Base-by-base conservation (phyloP, 2,113 vertebrate genomes). In the Macquaria ambigua region DNA sequence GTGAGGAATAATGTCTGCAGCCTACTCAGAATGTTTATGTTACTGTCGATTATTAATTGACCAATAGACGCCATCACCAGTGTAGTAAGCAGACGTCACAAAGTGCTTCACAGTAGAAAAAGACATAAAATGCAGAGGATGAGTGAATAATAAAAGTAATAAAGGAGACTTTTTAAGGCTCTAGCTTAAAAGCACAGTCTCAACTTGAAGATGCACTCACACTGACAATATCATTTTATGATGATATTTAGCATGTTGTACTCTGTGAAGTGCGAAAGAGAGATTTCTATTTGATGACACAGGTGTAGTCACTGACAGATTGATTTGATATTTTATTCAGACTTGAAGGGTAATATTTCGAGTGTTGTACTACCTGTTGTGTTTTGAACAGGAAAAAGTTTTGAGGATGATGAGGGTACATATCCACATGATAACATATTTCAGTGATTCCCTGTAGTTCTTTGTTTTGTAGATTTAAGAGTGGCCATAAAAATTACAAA, bases 261-360 rank as follows among this genome's bases (percentile, higher is more conserved):
- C 16, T 37, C 9, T 50, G 9, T 61, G 43, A 21, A 3, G 14
- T n/a, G 8, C 1, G 6, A 79, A n/a, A 31, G 21, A 34, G 8
- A 69, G 23, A 11, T 41, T 56, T 67, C n/a, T 28, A 15, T 63
- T 71, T 70, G 56, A 83, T 71, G n/a, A 82, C 1, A 11, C 11
- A 31, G 41, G 8, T 25, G 37, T 5, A 74, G 28, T 31, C 43
- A 21, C 11, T 16, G 25, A 20, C 67, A 25, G 16, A 34, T 69
- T 48, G 37, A 69, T 25, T 52, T 61, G 4, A 31, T 52, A 6
- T 83, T 75, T 70, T 5, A n/a, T 50, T 43, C 5, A 83, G 25
- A 10, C 5, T 61, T 67, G 0, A n/a, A 52, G 18, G 15, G 37
- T 59, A 23, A 59, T 66, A 52, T 59, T 52, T 41, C 2, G 14